Conservation (phyloP, 2,797 vertebrate genomes). For the Tiaroga cobitis region DNA sequence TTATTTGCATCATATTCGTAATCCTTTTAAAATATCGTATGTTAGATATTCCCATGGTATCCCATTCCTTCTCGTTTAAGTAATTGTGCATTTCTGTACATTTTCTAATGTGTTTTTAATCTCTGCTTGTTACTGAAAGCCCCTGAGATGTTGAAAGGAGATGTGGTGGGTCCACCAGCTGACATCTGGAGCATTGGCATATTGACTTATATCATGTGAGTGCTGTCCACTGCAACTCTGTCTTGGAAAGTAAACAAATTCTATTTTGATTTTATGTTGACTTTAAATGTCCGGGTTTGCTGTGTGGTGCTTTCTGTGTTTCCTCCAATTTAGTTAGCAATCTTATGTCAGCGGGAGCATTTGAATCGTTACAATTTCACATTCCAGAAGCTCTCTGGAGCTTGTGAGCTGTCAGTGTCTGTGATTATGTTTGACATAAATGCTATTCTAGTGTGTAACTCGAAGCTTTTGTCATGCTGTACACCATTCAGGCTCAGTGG, state of each 20-base stretch:
- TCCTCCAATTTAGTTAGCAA: background rate
- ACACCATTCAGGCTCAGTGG: constrained; percentile 87
- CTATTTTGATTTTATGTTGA: background rate
- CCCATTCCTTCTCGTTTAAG: background rate
- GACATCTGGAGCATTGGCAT: constrained; percentile 96
- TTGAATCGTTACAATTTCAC: background rate
- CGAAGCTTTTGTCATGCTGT: background rate
- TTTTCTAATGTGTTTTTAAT: constrained; percentile 52
- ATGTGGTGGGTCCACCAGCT: constrained; percentile 92
- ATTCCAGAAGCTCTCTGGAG: constrained; percentile 13
- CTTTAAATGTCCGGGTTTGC: background rate
- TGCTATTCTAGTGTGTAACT: constrained; percentile 6
- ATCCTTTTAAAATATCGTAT: background rate
- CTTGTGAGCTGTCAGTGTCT: constrained; percentile 8
- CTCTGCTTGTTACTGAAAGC: constrained; percentile 76
- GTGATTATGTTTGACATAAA: constrained; percentile 7
- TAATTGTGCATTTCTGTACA: constrained; percentile 30
- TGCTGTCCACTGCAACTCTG: constrained; percentile 44
- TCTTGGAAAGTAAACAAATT: background rate
- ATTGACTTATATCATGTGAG: constrained; percentile 96
- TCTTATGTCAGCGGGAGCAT: background rate
- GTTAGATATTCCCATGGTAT: background rate
- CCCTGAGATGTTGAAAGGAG: constrained; percentile 97
- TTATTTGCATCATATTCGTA: background rate
- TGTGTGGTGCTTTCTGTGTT: background rate